Conservation (phyloP, 2,888 invertebrate species). For the Epiblema foenella region DNA sequence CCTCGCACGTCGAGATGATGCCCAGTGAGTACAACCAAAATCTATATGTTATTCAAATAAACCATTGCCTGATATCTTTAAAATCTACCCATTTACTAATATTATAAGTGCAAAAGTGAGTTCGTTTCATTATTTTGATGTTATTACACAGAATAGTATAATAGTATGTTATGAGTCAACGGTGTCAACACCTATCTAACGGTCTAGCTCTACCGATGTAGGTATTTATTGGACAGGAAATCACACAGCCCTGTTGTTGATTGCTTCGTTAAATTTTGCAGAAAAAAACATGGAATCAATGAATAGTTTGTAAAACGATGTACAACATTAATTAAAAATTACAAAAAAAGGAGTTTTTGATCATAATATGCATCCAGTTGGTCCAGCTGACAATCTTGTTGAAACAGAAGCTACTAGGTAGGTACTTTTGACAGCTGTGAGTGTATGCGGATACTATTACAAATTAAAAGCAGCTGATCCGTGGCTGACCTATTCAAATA, state of each 20-base stretch:
- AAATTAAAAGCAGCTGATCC: slow-evolving; percentile 1
- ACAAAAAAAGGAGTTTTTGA: neutral
- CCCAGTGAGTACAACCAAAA: slow-evolving; percentile 73
- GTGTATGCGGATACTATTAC: neutral
- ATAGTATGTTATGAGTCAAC: too few species aligned
- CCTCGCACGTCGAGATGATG: slow-evolving; percentile 82
- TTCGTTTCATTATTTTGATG: neutral
- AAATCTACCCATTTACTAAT: neutral
- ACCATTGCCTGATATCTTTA: neutral
- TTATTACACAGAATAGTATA: too few species aligned
- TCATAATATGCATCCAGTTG: neutral
- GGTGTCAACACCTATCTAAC: neutral
- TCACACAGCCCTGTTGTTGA: too few species aligned
- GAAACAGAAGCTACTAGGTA: too few species aligned
- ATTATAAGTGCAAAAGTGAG: neutral
- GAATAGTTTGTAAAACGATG: too few species aligned
- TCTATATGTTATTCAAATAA: neutral
- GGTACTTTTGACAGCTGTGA: slow-evolving; percentile 1
- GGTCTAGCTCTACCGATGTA: too few species aligned
- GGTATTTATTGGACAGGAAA: neutral
- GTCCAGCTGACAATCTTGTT: slow-evolving; percentile 2
- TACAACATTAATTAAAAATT: neutral
- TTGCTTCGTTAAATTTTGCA: neutral
- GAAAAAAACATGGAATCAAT: neutral
- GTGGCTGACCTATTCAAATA: neutral